phyloP scores from a whole-genome alignment of 2,888 invertebrate species.

The Xestia ashworthii region DNA sequence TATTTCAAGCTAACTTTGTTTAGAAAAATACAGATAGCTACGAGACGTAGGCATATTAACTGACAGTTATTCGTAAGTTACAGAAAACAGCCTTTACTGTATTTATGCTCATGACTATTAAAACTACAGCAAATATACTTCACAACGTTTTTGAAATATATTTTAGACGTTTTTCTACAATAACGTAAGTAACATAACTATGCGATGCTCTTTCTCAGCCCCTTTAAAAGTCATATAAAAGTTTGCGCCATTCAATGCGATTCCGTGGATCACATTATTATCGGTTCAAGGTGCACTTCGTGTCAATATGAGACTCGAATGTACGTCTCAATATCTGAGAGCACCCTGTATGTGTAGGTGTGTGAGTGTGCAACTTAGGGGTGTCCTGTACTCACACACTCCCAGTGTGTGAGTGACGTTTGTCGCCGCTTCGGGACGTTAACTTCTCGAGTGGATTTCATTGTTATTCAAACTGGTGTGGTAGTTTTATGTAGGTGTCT shows the following conservation, averaged over 20 bases:
- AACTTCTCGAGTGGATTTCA: slow-evolving; percentile 73
- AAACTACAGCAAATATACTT: neutral
- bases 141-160: neutral
- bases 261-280: slow-evolving; percentile 70
- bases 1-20: no score
- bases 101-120: neutral
- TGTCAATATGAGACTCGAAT: slow-evolving; percentile 71
- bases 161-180: neutral
- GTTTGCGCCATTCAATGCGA: slow-evolving; percentile 63
- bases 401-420: slow-evolving; percentile 61
- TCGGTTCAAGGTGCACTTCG: slow-evolving; percentile 66
- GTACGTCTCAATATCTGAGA: slow-evolving; percentile 75
- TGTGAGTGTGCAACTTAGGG: slow-evolving; percentile 55
- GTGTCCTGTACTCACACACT: slow-evolving; percentile 39
- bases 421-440: slow-evolving; percentile 55
- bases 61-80: no score
- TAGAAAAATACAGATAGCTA: no score
- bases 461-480: slow-evolving; percentile 70
- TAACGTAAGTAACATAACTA: slow-evolving; percentile 26
- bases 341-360: slow-evolving; percentile 49
- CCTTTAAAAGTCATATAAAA: slow-evolving; percentile 57
- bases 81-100: neutral
- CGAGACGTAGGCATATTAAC: no score
- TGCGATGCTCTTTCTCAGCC: slow-evolving; percentile 17
- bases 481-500: slow-evolving; percentile 31